Percentiles rank a stretch among this genome's conserved stretches.
These are phyloP conservation scores for Hybos culiciformis DNA, from an alignment of 2,888 invertebrate species.

Conservation along the genomic window DNA sequence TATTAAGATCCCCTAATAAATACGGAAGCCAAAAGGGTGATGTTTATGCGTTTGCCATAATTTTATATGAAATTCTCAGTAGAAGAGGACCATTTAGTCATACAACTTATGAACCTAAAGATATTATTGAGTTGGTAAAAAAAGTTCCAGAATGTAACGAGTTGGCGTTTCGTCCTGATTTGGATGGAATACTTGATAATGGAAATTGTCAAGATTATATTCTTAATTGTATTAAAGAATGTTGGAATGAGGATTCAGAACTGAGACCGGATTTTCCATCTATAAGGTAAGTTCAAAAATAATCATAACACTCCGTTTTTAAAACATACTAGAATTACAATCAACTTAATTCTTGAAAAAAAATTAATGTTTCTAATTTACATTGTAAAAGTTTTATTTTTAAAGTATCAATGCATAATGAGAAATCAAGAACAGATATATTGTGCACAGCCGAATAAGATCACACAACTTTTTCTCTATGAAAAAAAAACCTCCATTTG, in stretches of 20 bases:
- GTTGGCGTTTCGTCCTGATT: conserved; percentile 65
- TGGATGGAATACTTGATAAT: conserved; percentile 54
- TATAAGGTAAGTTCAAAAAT: conserved; percentile 45
- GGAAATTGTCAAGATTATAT: conserved; percentile 69
- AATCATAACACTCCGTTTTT: neutral
- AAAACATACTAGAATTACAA: neutral
- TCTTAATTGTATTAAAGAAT: conserved; percentile 67
- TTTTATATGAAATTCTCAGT: conserved; percentile 85
- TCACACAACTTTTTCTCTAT: too few species aligned
- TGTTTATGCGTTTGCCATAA: conserved; percentile 92
- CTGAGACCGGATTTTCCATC: conserved; percentile 70
- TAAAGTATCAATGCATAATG: too few species aligned
- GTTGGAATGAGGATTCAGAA: conserved; percentile 80
- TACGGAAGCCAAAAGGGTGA: conserved; percentile 83
- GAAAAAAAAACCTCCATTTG: too few species aligned
- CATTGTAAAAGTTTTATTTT: neutral
- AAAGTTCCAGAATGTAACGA: conserved; percentile 51
- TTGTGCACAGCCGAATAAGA: too few species aligned
- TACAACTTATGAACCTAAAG: conserved; percentile 71
- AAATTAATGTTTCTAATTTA: neutral
- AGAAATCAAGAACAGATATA: too few species aligned
- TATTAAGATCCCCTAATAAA: conserved; percentile 57
- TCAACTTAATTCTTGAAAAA: neutral
- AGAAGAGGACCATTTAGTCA: conserved; percentile 81
- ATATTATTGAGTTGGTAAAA: conserved; percentile 75